Base-by-base conservation (phyloP, 2,113 vertebrate species). In the Cyanoderma ruficeps region DNA sequence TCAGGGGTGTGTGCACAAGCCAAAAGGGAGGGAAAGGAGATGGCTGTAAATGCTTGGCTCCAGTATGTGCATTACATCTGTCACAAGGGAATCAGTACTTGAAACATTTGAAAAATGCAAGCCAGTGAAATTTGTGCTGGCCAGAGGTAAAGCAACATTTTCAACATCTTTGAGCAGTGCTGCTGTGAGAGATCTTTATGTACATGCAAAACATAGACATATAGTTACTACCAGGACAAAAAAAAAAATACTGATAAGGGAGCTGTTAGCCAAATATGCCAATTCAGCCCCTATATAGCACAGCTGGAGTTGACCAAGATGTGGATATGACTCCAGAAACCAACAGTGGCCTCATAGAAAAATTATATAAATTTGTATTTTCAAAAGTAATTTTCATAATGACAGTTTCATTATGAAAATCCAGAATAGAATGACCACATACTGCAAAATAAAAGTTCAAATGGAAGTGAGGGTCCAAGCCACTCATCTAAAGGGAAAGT, bases 21-120 rank as follows among this genome's bases (percentile, higher is more conserved):
- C 96, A 96, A 96, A 94, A 92, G 91, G 17, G 76, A 96, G 93
- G 80, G 57, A 94, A 97, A 87, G 77, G 82, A 96, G 87, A 94
- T 96, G 72, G 61, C 55, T 94, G 86, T 95, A 97, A 97, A 96
- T 97, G 90, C 84, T 97, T 97, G 97, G 95, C 95, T 94, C 44
- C 39, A 90, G 52, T 85, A 78, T 42, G 21, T 85, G 76, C 87
- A 96, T 95, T 96, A 96, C 87, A 96, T 94, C 60, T 95, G 79
- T 88, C 96, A 94, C 89, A 69, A 87, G 95, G 90, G 93, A 97
- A 94, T 85, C 42, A 89, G 56, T 74, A 86, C 93, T n/a, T n/a
- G 84, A 83, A 94, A 88, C 3, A 39, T 56, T 41, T 90, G 81
- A 94, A 93, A 97, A 96, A 93, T 90, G 75, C 79, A 94, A 87